A percentile compares a stretch with the other conserved stretches of the same genome.
These are phyloP conservation scores for Pelusios castaneus DNA, from an alignment of 2,113 vertebrate species.

Conservation along the genomic window DNA sequence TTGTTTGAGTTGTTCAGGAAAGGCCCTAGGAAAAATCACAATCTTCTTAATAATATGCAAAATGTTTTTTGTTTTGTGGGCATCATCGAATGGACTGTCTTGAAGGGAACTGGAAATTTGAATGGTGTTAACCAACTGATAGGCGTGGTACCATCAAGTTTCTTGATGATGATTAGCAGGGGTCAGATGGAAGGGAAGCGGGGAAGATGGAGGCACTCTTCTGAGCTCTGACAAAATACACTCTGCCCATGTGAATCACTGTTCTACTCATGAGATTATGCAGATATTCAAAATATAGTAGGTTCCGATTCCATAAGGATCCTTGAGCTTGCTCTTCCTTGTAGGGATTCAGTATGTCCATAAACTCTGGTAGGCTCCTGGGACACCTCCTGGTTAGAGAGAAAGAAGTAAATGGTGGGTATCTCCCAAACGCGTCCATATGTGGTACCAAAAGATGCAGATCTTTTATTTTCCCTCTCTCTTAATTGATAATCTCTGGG, in stretches of 20 bases:
- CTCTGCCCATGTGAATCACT: not conserved
- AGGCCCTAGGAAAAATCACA: not conserved
- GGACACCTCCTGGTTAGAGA: not conserved
- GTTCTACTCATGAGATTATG: not conserved
- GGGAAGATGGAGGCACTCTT: not conserved
- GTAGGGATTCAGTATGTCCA: not conserved
- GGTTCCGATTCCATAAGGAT: not conserved
- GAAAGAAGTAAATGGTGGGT: not conserved
- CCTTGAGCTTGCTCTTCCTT: not conserved
- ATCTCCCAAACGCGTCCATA: not conserved
- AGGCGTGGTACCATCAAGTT: rapidly evolving
- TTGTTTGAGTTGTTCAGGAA: not conserved
- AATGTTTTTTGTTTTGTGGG: not conserved
- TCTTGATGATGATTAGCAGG: not conserved
- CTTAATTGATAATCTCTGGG: not conserved
- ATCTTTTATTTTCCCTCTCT: not conserved
- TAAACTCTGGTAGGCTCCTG: not conserved
- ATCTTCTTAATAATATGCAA: not conserved
- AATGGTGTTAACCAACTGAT: not conserved
- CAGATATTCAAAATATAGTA: not conserved
- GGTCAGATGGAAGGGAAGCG: not conserved
- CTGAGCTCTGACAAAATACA: not conserved
- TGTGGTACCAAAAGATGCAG: not conserved
- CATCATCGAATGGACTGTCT: rapidly evolving
- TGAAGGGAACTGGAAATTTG: rapidly evolving